Conservation (phyloP, 2,113 vertebrate species). For the Melanocharis versteri region DNA sequence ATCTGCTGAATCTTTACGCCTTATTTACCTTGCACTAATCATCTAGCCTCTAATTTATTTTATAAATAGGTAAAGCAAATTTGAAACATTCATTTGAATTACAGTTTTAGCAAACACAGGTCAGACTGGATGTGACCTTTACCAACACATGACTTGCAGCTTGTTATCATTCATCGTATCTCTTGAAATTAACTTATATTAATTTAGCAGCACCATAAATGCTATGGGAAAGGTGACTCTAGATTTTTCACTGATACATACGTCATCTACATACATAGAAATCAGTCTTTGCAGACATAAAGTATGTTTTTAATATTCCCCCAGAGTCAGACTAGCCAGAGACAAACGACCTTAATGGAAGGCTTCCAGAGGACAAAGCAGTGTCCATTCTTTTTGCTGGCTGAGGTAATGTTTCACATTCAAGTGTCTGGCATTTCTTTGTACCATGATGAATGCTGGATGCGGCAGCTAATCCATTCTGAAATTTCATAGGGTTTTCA, state of each 20-base stretch:
- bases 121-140: neutral
- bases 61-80: neutral
- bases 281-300: neutral
- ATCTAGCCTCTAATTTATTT: neutral
- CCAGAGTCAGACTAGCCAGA: neutral
- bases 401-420: neutral
- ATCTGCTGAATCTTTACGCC: neutral
- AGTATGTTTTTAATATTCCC: constrained; percentile 5
- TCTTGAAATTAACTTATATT: neutral
- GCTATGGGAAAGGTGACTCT: neutral
- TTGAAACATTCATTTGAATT: neutral
- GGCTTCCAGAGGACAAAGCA: constrained; percentile 11
- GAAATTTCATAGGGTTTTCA: neutral
- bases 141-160: neutral
- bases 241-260: neutral
- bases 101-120: neutral
- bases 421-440: neutral
- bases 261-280: neutral
- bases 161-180: neutral
- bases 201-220: neutral
- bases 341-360: neutral
- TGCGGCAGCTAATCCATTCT: neutral
- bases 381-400: neutral
- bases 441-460: neutral
- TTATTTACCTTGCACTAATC: neutral